A percentile compares a stretch with the other conserved stretches of the same genome.
These are phyloP conservation scores for Bombus soroeensis DNA, from an alignment of 1,140 invertebrate genomes.

Conservation along the genomic window DNA sequence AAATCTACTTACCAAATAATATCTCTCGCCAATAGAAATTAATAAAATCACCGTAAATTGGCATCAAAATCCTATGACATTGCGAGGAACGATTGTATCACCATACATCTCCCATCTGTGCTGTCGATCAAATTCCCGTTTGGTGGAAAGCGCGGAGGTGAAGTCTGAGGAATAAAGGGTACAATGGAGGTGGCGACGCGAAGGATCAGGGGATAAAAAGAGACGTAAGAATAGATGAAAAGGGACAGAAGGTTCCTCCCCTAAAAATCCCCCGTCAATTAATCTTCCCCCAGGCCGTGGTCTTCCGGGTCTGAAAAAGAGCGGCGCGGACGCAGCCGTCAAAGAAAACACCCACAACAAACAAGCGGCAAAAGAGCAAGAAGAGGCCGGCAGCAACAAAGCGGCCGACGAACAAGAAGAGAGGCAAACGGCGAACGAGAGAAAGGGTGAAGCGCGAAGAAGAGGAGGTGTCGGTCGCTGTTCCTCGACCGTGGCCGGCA, in stretches of 20 bases:
- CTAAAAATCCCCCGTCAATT: slow-evolving; percentile 30
- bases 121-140: background rate
- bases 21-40: too few relatives aligned
- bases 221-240: background rate
- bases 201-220: too few relatives aligned
- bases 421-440: slow-evolving; percentile 22
- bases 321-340: slow-evolving; percentile 44
- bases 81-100: too few relatives aligned
- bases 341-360: slow-evolving; percentile 54
- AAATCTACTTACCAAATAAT: too few relatives aligned
- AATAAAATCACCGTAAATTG: background rate
- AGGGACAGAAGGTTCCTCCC: background rate
- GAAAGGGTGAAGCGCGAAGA: slow-evolving; percentile 65
- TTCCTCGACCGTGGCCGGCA: slow-evolving; percentile 64
- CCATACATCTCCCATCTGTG: background rate
- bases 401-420: slow-evolving; percentile 16
- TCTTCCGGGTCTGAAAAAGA: slow-evolving; percentile 52
- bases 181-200: too few relatives aligned
- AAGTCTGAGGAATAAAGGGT: background rate
- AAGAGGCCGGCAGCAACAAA: slow-evolving; percentile 40
- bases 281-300: slow-evolving; percentile 24
- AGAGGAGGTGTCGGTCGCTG: slow-evolving; percentile 63
- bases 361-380: slow-evolving; percentile 53
- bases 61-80: too few relatives aligned
- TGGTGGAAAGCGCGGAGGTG: background rate